Evolutionary conservation across 2,113 vertebrate genomes (phyloP).

Genomic region (Chrysochloris asiatica): DNA sequence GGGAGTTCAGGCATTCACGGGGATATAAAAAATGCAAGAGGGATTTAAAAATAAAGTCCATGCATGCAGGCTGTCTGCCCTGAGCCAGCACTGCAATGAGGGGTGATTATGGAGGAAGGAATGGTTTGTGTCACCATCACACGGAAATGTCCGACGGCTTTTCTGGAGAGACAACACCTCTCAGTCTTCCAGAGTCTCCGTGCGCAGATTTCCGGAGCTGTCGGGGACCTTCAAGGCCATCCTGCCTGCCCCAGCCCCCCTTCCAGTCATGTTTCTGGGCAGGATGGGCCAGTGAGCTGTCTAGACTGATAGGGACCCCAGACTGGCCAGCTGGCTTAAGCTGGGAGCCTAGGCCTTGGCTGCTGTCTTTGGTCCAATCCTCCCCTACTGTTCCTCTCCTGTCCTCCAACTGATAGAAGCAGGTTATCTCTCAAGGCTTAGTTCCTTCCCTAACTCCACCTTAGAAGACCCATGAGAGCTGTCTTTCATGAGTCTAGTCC

Average conservation of each 20-base stretch:
- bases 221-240: constrained; percentile 60
- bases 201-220: constrained; percentile 74
- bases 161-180: constrained; percentile 73
- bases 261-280: background rate
- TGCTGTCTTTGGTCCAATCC: background rate
- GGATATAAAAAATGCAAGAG: constrained; percentile 58
- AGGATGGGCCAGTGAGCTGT: constrained; percentile 48
- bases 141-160: constrained; percentile 47
- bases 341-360: background rate
- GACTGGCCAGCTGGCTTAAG: constrained; percentile 42
- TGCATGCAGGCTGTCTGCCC: constrained; percentile 52
- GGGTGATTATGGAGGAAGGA: constrained; percentile 62
- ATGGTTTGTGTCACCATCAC: constrained; percentile 62
- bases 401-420: background rate
- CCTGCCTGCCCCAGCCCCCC: background rate
- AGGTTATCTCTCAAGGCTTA: background rate
- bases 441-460: background rate
- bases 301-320: constrained; percentile 74
- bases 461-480: background rate
- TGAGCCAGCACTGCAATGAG: background rate
- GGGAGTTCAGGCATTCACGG: constrained; percentile 60
- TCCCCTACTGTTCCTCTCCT: background rate
- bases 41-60: constrained; percentile 64
- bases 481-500: background rate
- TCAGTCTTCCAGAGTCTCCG: constrained; percentile 54